Evolutionary conservation across 2,113 vertebrate species (phyloP).

Genomic region (Arizona elegans): DNA sequence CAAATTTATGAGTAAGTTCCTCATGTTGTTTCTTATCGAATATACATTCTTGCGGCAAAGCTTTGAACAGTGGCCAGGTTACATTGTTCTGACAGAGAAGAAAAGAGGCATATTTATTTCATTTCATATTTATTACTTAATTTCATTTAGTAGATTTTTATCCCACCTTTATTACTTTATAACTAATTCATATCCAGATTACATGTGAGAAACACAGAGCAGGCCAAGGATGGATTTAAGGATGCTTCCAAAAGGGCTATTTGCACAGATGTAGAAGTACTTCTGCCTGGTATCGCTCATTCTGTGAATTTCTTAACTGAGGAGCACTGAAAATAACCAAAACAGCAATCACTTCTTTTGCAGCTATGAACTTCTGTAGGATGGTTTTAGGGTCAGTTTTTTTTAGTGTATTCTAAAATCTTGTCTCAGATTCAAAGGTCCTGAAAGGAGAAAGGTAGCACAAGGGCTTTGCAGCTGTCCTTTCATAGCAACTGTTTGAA

Average conservation of each 20-base stretch:
- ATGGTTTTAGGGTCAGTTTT: neutral
- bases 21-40: constrained; percentile 47
- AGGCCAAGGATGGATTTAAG: neutral
- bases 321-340: neutral
- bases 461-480: neutral
- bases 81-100: constrained; percentile 38
- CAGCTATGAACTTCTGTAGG: neutral
- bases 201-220: neutral
- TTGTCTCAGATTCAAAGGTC: neutral
- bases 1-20: constrained; percentile 19
- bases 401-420: neutral
- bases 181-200: neutral
- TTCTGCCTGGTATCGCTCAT: neutral
- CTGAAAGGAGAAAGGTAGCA: neutral
- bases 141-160: neutral
- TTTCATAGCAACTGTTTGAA: neutral
- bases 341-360: neutral
- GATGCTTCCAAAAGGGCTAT: neutral
- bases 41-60: constrained; percentile 19
- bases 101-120: constrained; percentile 16
- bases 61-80: constrained; percentile 18
- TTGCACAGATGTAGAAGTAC: neutral
- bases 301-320: neutral
- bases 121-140: neutral
- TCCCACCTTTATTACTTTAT: neutral